Evolutionary conservation across 2,888 invertebrate genomes (phyloP).

Genomic region (Merodon equestris): DNA sequence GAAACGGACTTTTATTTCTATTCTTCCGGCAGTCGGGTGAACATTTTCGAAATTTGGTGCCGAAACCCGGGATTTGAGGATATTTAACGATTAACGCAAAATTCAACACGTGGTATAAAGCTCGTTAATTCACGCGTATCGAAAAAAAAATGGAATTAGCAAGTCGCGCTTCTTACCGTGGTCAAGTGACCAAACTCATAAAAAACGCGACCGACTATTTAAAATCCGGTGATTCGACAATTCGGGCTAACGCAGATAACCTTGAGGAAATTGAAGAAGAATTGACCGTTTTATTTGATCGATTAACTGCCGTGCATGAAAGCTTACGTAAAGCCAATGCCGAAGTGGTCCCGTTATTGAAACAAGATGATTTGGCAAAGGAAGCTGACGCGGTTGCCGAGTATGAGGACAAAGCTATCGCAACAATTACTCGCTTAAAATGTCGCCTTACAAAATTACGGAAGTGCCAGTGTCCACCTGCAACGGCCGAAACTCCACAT

Average conservation of each 20-base stretch:
- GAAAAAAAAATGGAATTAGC: constrained; percentile 27
- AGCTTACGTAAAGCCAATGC: constrained; percentile 19
- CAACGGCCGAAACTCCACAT: not conserved
- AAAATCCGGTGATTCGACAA: constrained; percentile 22
- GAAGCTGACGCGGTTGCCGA: constrained; percentile 32
- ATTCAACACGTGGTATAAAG: not conserved
- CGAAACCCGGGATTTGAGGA: constrained; percentile 36
- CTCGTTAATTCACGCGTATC: not conserved
- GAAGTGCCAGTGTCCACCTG: constrained; percentile 2
- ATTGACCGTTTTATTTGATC: constrained; percentile 15
- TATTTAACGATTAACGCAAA: constrained; percentile 1
- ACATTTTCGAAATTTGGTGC: constrained; percentile 27
- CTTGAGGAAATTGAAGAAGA: constrained; percentile 32
- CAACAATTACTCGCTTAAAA: too few relatives aligned
- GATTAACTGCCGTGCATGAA: constrained; percentile 33
- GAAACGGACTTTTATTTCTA: too few relatives aligned
- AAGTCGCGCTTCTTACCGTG: constrained; percentile 24
- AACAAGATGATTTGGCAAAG: constrained; percentile 15
- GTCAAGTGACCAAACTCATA: constrained; percentile 32
- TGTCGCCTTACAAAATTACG: too few relatives aligned
- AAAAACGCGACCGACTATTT: constrained; percentile 29
- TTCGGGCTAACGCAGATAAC: constrained; percentile 1
- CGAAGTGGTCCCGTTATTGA: constrained; percentile 6
- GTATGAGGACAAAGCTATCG: too few relatives aligned
- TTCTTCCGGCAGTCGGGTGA: constrained; percentile 1